Base-by-base conservation (phyloP, 1,140 invertebrate species). In the Ericerus pela region DNA sequence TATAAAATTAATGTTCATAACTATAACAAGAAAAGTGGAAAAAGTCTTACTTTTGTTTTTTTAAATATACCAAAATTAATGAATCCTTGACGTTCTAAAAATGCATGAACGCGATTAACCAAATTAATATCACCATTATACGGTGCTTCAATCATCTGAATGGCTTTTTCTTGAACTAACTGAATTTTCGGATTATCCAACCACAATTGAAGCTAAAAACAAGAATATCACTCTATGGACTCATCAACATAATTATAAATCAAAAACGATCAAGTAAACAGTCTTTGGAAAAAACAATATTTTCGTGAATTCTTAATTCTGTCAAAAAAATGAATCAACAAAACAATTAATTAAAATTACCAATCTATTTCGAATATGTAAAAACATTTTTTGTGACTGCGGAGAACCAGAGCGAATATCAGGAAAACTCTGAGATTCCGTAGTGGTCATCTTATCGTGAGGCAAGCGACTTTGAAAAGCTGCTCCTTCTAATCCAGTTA, bases 31-130 rank as follows among this genome's bases (percentile, higher is more conserved):
- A n/a, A n/a, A n/a, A n/a, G n/a, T n/a, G n/a, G n/a, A 54, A 54
- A 43, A 60, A 16, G n/a, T 18, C 54, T 62, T 71, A 77, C 76
- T 67, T 86, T 88, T 1, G 89, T 66, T 53, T 88, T 74, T 69
- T 95, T 92, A 68, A 92, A 98, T 22, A 97, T 82, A 0, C 96
- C 96, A 79, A 94, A 99, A 73, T 99, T 99, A 51, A 99, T 96
- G 63, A 90, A 95, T 6, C 95, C 93, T 72, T 97, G 90, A 57
- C 96, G 76, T 65, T 98, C 89, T 8, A 99, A 73, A 69, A 91
- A 99, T 1, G 86, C 82, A 74, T 94, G 90, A 52, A 94, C 79
- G 62, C 93, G 75, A 64, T 80, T 77, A 2, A 96, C 78, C 1
- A 98, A 69, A 6, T 79, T 77, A 24, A 79, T 78, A 73, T 97